Base-by-base conservation (phyloP, 37 sponge, comb jelly and placozoan genomes). In the Oscarella lobularis region DNA sequence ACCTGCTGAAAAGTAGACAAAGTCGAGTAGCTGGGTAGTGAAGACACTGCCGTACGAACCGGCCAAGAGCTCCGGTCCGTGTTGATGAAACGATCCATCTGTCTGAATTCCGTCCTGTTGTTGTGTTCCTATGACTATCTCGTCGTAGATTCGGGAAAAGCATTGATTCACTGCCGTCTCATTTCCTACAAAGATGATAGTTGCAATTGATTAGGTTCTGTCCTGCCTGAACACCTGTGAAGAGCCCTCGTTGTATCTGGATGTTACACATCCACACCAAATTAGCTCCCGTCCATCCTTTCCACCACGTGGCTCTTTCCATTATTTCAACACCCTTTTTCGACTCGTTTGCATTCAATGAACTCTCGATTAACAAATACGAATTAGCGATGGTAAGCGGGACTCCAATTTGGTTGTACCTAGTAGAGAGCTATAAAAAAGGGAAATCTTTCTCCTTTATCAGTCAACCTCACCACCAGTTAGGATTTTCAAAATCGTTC, bases 31-130 rank as follows among this genome's bases (percentile, higher is more conserved):
- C 6, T 4, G 6, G 6, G 71, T 30, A 14, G 71, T 68, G 31
- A 68, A 68, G 31, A 68, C 31, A 35, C 29, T 14, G 31, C 71
- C 71, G 33, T 68, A 68, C 33, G 29, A 4, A 29, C 71, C 71
- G 29, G 71, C 31, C 29, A 29, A 20, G 35, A 68, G 71, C 71
- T 68, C 29, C 6, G 71, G 29, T 20, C 71, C 71, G 71, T 68
- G 71, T 14, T 68, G 71, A 14, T 68, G 71, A 14, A 68, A 68
- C 4, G 29, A 29, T 4, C 6, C 6, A 35, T 68, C 71, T 34
- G 6, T 4, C 71, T 68, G 71, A 29, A 68, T 68, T 30, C 71
- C 71, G 31, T 68, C 71, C 71, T 68, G 60, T 20, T 48, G 60
- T 20, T 48, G 60, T 27, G 9, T 9, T 20, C 9, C 60, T 27